Base-by-base conservation (phyloP, 2,113 vertebrate species). In the Psittacula cyanocephala region DNA sequence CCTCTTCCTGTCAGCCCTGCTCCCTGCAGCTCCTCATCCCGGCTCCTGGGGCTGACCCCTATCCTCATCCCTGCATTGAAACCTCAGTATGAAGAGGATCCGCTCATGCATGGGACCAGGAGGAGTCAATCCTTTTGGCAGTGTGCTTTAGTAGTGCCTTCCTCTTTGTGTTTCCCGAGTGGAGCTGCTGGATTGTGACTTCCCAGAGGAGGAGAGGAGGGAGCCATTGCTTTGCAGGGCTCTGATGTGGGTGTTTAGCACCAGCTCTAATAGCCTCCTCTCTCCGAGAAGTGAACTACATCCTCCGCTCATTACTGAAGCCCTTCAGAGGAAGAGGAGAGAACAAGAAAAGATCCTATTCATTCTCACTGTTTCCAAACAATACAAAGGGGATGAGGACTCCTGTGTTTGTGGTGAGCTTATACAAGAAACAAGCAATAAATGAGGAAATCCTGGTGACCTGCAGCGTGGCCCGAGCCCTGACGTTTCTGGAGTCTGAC, bases 401-500 rank as follows among this genome's bases (percentile, higher is more conserved):
- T 94, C 43, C 83, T 71, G 65, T 87, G 93, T 88, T 89, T 94
- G 91, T 85, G 96, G 87, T 55, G 95, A 81, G 75, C 96, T 96
- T 95, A 63, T 96, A 43, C 75, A 95, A 96, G 84, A 80, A 97
- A 96, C 76, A 85, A 92, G 69, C 93, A 91, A 79, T 88, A 96
- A 97, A 95, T 82, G 97, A 93, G 88, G 94, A 97, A 94, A 97
- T 96, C 96, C 91, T 94, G 94, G 87, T 95, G 97, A 75, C 91
- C 93, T 65, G 68, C 63, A 49, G 91, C 1, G 25, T 75, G 88
- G 93, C 95, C 67, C 50, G 23, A 91, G 91, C 83, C 92, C 83
- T 85, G 85, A 43, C 22, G 63, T 91, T 96, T 96, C 92, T 96
- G 74, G 74, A 93, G 88, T 93, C 91, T 65, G 47, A 86, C 82